Evolutionary conservation across 2,113 vertebrate genomes (phyloP), one percentile per base, ranked within the genome.

Genomic region (Dasyurus viverrinus): DNA sequence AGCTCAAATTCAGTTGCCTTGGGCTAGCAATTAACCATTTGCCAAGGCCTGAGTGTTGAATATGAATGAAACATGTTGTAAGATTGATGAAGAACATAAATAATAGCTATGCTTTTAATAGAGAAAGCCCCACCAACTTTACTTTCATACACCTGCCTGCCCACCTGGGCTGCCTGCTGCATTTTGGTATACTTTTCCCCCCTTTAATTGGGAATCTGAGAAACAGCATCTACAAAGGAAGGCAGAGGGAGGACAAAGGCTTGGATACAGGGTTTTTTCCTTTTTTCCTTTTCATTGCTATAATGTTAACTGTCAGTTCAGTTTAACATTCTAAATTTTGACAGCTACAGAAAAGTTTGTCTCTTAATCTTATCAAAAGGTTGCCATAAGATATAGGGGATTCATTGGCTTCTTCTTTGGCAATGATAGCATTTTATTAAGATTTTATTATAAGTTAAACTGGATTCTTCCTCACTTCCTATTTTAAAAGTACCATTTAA

Each of bases 1-100:
- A 95, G 0, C 50, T 96, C 95, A 42, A 54, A 97, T 94, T 94
- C 92, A 96, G 25, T 97, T 92, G 90, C 50, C 90, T 95, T 95
- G 84, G 95, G 42, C 92, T 96, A 95, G 53, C 91, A 98, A 93
- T 98, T 95, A 97, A 95, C 54, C 84, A 92, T 92, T 96, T 94
- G 8, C 60, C 54, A 76, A 97, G 19, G 3, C 23, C 54, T 25
- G 93, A 91, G 92, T 97, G 93, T 92, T 97, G 95, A 93, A 57
- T 93, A 90, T 0, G n/a, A 97, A 91, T 95, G 26, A 96, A 98
- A 94, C 19, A 93, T 60, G 8, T 54, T 53, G 5, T 95, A 96
- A 95, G 93, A 94, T 76, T 91, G 57, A 95, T 95, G 89, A 96
- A 95, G 16, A n/a, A 12, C 50, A 96, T 94, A 95, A 97, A 50